phyloP scores from a whole-genome alignment of 2,113 vertebrate genomes.

The Cyprinodon tularosa region DNA sequence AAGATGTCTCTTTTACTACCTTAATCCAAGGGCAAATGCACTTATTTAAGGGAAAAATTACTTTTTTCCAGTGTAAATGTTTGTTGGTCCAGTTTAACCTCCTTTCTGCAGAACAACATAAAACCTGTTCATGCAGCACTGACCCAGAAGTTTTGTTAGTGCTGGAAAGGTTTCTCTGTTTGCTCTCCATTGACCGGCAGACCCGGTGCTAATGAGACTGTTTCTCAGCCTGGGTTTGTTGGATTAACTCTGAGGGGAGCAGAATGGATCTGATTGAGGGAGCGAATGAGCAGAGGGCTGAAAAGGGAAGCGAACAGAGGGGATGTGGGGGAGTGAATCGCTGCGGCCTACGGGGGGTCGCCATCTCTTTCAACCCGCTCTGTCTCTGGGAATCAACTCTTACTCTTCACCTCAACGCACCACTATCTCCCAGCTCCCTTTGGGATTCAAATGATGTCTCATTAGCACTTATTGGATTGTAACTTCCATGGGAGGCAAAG shows the following conservation, averaged over 20 bases:
- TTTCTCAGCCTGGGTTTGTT: conserved; percentile 65
- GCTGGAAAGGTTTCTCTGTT: neutral
- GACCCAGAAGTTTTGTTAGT: neutral
- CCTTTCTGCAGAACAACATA: neutral
- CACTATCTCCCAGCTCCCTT: conserved; percentile 55
- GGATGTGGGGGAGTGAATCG: conserved; percentile 51
- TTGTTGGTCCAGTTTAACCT: neutral
- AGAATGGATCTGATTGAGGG: conserved; percentile 75
- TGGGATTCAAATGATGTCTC: conserved; percentile 79
- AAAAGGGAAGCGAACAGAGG: conserved; percentile 40
- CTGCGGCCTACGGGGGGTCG: conserved; percentile 63
- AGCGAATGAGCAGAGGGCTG: conserved; percentile 50
- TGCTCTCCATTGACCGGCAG: conserved; percentile 19
- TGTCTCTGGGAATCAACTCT: conserved; percentile 66
- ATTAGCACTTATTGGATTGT: conserved; percentile 77
- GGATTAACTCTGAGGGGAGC: conserved; percentile 60
- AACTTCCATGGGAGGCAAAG: conserved; percentile 54
- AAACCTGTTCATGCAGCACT: neutral
- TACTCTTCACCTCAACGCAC: conserved; percentile 44
- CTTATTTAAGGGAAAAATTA: too few relatives aligned
- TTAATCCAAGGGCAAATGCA: too few relatives aligned
- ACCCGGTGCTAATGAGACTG: conserved; percentile 66
- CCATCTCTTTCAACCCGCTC: conserved; percentile 51
- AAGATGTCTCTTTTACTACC: too few relatives aligned
- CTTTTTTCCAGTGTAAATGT: too few relatives aligned